Evolutionary conservation across 2,113 vertebrate genomes (phyloP), one percentile per base, ranked within the genome.

Genomic region (Passer montanus): DNA sequence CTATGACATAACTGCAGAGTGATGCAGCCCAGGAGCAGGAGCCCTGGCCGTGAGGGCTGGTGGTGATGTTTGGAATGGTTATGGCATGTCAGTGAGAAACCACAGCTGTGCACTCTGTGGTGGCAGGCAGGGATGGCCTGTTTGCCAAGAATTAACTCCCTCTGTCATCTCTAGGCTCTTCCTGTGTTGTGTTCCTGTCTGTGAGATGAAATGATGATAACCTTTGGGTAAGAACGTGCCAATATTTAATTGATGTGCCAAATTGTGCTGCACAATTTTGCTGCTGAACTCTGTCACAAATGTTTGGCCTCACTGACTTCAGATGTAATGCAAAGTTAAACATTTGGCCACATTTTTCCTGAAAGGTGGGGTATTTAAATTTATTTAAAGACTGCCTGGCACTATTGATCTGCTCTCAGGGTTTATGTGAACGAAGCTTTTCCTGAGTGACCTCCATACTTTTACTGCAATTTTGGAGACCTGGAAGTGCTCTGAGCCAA

Each of bases 361-460:
- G 33, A 81, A 93, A 92, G 53, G 49, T 75, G 35, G 87, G 78
- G 75, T 68, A 81, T 15, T 88, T 77, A 50, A 81, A 81, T 70
- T 70, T 58, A 44, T 84, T 88, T 86, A 43, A 88, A 92, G 49
- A 21, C 79, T 88, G 47, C 43, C 49, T 84, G 47, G 82, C 76
- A 30, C 35, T 78, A 1, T 17, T 72, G 52, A 89, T 84, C 60
- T 93, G 88, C 88, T 96, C 90, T 96, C 88, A 93, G 93, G 92
- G 66, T 95, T 93, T 78, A 89, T 56, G 31, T 87, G 87, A 93
- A 74, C 41, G 7, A 73, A 81, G 27, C 50, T 94, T 94, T 94
- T 93, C 72, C 80, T 93, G 68, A 64, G 64, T 72, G 47, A 47
- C 82, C 80, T 93, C 87, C 89, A 73, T 87, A 49, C 44, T 60